Evolutionary conservation across 1,140 invertebrate genomes (phyloP).

Genomic region (Hycleus cichorii): DNA sequence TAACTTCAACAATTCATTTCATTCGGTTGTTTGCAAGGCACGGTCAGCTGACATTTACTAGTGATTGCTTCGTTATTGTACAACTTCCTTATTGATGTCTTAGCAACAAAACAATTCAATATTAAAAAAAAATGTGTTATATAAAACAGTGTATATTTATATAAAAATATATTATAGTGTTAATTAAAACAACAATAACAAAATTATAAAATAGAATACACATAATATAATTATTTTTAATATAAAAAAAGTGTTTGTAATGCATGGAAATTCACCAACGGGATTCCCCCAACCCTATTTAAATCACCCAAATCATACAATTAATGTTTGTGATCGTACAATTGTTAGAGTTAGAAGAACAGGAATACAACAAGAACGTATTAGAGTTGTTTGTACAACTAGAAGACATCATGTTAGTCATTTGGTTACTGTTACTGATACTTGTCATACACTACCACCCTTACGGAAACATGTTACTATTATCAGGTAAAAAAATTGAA

Average conservation of each 20-base stretch:
- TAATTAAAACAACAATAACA: too few relatives aligned
- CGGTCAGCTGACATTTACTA: slow-evolving; percentile 21
- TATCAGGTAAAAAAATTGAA: slow-evolving; percentile 33
- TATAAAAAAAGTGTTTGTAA: slow-evolving; percentile 3
- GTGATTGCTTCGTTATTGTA: not conserved
- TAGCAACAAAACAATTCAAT: too few relatives aligned
- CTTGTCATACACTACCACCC: slow-evolving; percentile 31
- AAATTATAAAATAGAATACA: too few relatives aligned
- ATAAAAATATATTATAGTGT: too few relatives aligned
- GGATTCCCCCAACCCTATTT: slow-evolving; percentile 10
- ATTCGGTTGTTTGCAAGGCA: slow-evolving; percentile 16
- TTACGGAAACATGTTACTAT: slow-evolving; percentile 39
- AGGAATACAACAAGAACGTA: slow-evolving; percentile 34
- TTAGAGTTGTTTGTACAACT: slow-evolving; percentile 40
- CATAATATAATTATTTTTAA: too few relatives aligned
- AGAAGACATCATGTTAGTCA: slow-evolving; percentile 37
- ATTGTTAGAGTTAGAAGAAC: slow-evolving; percentile 36
- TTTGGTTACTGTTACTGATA: slow-evolving; percentile 38
- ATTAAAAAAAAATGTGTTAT: too few relatives aligned
- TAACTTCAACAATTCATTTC: slow-evolving; percentile 16
- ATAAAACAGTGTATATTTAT: too few relatives aligned
- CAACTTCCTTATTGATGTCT: too few relatives aligned
- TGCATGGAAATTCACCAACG: slow-evolving; percentile 11
- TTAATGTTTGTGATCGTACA: slow-evolving; percentile 32
- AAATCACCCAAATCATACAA: slow-evolving; percentile 1